phyloP scores from a whole-genome alignment of 2,113 vertebrate species.

The Paramormyrops kingsleyae region DNA sequence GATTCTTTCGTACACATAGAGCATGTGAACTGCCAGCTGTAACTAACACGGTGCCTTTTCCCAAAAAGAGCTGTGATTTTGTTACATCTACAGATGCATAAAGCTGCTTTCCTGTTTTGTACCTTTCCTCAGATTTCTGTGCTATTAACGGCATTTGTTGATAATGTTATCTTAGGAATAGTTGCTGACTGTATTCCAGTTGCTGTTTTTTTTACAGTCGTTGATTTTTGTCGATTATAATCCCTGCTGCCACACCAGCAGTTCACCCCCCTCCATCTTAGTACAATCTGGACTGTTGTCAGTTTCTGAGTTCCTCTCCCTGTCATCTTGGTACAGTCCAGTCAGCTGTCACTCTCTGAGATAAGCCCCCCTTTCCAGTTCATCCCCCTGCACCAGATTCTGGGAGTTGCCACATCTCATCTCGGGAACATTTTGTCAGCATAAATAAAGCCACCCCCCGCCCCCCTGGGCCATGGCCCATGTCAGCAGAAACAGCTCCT shows the following conservation, averaged over 20 bases:
- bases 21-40: not conserved
- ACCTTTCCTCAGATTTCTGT: not conserved
- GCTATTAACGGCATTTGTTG: not conserved
- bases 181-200: not conserved
- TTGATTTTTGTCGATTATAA: not conserved
- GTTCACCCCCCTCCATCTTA: not conserved
- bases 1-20: not conserved
- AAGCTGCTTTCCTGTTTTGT: not conserved
- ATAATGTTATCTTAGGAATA: not conserved
- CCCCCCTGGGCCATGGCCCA: slow-evolving; percentile 25
- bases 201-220: not conserved
- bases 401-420: not conserved
- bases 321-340: not conserved
- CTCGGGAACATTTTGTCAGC: not conserved
- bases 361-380: not conserved
- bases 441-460: not conserved
- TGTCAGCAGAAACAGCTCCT: slow-evolving; percentile 36
- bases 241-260: not conserved
- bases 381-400: not conserved
- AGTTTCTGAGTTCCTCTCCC: not conserved
- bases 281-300: not conserved
- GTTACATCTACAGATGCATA: not conserved
- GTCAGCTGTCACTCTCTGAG: not conserved
- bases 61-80: not conserved
- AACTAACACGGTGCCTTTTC: not conserved